Conservation (phyloP, 2,888 invertebrate genomes). For the Yponomeuta plumbellus region DNA sequence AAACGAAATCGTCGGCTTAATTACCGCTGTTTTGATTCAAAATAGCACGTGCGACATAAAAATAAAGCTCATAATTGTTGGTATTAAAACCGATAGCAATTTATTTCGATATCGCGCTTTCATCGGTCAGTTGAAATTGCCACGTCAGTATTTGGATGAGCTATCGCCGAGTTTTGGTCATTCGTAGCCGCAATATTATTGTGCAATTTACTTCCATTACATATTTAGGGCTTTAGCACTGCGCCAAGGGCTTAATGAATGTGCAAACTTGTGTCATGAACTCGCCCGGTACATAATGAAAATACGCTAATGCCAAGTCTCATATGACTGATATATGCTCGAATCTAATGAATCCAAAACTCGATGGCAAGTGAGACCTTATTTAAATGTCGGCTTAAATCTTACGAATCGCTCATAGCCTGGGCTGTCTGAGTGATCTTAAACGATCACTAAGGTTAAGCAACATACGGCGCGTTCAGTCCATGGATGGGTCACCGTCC, state of each 20-base stretch:
- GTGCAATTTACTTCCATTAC: conserved; percentile 58
- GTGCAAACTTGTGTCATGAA: conserved; percentile 62
- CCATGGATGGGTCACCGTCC: no score
- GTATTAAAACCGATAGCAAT: neutral
- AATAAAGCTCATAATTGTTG: conserved; percentile 6
- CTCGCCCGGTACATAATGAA: conserved; percentile 51
- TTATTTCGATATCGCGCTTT: conserved; percentile 9
- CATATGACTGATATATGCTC: conserved; percentile 13
- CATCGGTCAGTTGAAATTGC: neutral
- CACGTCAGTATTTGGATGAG: conserved; percentile 8
- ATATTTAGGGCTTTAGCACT: conserved; percentile 53
- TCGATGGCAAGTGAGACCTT: no score
- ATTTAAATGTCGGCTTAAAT: no score
- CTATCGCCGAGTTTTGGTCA: conserved; percentile 28
- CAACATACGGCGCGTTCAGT: no score
- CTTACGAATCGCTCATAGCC: no score
- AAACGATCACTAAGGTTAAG: no score
- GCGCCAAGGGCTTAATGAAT: conserved; percentile 56
- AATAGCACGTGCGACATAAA: neutral
- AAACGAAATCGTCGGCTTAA: neutral
- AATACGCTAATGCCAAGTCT: conserved; percentile 37
- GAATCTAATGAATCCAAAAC: no score
- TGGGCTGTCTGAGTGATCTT: no score
- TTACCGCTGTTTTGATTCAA: neutral
- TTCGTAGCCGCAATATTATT: conserved; percentile 53